Base-by-base conservation (phyloP, 2,797 vertebrate species). In the Miopithecus talapoin region DNA sequence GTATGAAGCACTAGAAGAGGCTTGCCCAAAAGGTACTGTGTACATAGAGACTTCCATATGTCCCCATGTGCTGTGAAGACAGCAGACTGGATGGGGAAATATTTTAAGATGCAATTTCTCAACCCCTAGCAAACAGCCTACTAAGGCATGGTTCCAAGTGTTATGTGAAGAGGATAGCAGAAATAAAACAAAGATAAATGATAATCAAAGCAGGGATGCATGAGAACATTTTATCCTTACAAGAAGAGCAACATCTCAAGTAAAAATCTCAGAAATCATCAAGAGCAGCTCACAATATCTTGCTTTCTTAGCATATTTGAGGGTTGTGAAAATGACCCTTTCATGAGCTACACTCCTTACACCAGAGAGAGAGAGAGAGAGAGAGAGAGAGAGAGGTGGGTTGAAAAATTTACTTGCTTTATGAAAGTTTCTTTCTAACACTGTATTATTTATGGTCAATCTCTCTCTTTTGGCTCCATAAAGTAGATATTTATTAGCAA, bases 401-500 rank as follows among this genome's bases (percentile, higher is more conserved):
- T n/a, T 88, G 53, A 80, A 94, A 94, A 89, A 74, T 81, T 16
- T 86, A 92, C 26, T 83, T 48, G 33, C 41, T 94, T 48, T 22
- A 43, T 85, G n/a, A 43, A 94, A 84, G 33, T 97, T 97, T 83
- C 68, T 80, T 33, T 26, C 36, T 86, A 83, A 21, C 3, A 9
- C 16, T 26, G 12, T 85, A 16, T 55, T 91, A 84, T 91, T 89
- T 97, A 92, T 61, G 74, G 68, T 30, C 68, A 74, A 2, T 85
- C 33, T 75, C 21, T 83, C 78, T 75, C 46, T 92, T 95, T 43
- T 80, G 64, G 39, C 19, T 83, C 59, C 68, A 48, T 85, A 59
- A 94, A 79, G 8, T 94, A 88, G 75, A 84, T 95, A 86, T 96
- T 95, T 91, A 92, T 74, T 70, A 83, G 68, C 53, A 92, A 92